Conservation (phyloP, 2,113 vertebrate species). For the Phalacrocorax carbo region DNA sequence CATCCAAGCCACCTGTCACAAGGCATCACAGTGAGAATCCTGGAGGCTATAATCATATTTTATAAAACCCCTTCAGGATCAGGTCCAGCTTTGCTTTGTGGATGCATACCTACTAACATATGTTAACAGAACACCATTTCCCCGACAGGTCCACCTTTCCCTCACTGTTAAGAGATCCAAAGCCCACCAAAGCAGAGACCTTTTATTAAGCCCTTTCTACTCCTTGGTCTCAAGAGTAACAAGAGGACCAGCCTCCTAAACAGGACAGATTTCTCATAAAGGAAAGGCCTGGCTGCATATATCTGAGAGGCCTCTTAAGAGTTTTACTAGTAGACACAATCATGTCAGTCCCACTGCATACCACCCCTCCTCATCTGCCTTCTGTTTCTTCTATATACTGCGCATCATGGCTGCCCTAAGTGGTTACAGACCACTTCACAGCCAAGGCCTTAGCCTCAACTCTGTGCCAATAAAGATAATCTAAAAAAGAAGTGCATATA, state of each 20-base stretch:
- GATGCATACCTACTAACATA: not conserved
- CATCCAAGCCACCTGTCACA: not conserved
- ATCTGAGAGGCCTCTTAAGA: not conserved
- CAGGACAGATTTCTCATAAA: not conserved
- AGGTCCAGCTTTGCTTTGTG: not conserved
- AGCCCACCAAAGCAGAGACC: not conserved
- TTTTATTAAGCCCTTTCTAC: not conserved
- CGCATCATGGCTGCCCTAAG: not conserved
- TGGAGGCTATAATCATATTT: not conserved
- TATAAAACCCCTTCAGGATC: not conserved
- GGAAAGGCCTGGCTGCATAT: not conserved
- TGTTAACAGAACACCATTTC: not conserved
- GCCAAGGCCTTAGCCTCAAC: not conserved
- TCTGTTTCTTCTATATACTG: not conserved
- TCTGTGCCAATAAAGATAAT: not conserved
- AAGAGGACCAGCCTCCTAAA: not conserved
- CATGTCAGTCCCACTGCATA: not conserved
- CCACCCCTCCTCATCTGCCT: not conserved
- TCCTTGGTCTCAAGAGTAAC: not conserved
- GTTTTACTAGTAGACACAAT: not conserved
- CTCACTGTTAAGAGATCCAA: not conserved
- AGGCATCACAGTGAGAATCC: not conserved
- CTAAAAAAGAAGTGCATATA: not conserved
- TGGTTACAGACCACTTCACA: not conserved
- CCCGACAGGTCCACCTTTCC: accelerated